phyloP scores from a whole-genome alignment of 64 coral and sea anemone species.

The Dendrophyllia cribrosa region DNA sequence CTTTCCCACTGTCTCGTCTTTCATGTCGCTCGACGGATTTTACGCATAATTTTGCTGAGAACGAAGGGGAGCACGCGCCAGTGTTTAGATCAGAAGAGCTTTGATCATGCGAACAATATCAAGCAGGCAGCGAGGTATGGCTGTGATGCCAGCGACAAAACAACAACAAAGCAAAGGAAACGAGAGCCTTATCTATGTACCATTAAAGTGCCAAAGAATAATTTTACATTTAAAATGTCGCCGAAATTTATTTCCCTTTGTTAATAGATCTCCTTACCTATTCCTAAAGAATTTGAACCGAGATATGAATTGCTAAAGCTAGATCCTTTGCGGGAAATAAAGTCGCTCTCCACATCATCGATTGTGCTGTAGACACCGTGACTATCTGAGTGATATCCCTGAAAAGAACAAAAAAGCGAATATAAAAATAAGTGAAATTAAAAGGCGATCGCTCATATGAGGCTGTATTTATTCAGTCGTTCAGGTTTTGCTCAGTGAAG shows the following conservation, averaged over 20 bases:
- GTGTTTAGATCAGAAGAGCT: slow-evolving; percentile 31
- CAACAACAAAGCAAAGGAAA: slow-evolving; percentile 31
- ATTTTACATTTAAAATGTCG: slow-evolving; percentile 43
- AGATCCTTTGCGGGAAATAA: slow-evolving; percentile 62
- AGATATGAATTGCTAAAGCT: slow-evolving; percentile 70
- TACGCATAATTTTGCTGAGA: background rate
- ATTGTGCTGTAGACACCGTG: slow-evolving; percentile 70
- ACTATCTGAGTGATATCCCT: slow-evolving; percentile 55
- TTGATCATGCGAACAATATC: slow-evolving; percentile 44
- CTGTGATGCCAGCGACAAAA: slow-evolving; percentile 46
- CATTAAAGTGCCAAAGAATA: slow-evolving; percentile 56
- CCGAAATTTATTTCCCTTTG: background rate
- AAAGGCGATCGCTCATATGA: slow-evolving; percentile 42
- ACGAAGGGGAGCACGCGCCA: background rate
- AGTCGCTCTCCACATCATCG: slow-evolving; percentile 68
- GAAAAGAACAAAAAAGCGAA: slow-evolving; percentile 37
- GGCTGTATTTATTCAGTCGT: slow-evolving; percentile 52
- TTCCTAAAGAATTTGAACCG: slow-evolving; percentile 64
- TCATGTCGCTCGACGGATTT: background rate
- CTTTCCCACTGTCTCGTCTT: background rate
- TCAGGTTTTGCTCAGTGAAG: slow-evolving; percentile 34
- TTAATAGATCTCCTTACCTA: slow-evolving; percentile 65
- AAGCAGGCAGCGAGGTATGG: slow-evolving; percentile 14
- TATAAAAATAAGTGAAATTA: slow-evolving; percentile 58
- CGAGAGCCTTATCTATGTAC: slow-evolving; percentile 15